Evolutionary conservation across 2,888 invertebrate species (phyloP).

Genomic region (Bibio marci): DNA sequence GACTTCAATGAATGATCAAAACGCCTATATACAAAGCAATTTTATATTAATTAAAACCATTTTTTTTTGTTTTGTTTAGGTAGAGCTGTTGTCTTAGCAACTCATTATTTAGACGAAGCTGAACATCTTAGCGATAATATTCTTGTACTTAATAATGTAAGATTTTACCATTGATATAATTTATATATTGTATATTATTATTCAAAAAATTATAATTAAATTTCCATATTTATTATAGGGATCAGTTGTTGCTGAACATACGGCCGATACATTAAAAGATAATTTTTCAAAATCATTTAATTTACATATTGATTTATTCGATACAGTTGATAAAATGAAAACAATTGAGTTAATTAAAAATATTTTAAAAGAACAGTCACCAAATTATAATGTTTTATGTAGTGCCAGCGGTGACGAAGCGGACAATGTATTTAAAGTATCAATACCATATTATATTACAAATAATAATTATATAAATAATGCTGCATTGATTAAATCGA

Average conservation of each 20-base stretch:
- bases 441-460: constrained; percentile 4
- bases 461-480: constrained; percentile 15
- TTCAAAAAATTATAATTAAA: background rate
- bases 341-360: constrained; percentile 2
- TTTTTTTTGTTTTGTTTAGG: constrained; percentile 22
- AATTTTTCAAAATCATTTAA: constrained; percentile 22
- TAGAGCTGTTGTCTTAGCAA: constrained; percentile 66
- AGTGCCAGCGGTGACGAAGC: background rate
- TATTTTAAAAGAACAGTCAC: background rate
- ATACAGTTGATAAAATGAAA: constrained; percentile 1
- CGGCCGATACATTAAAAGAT: constrained; percentile 20
- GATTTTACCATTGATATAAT: background rate
- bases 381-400: background rate
- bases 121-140: constrained; percentile 73
- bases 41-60: too few species aligned
- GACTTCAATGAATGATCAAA: too few species aligned
- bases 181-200: background rate
- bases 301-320: constrained; percentile 10
- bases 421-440: background rate
- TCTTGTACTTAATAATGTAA: constrained; percentile 56
- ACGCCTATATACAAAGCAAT: too few species aligned
- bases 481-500: constrained; percentile 26
- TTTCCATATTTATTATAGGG: background rate
- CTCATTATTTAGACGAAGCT: constrained; percentile 79
- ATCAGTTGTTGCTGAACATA: constrained; percentile 22